A percentile compares a stretch with the other conserved stretches of the same genome.
These are phyloP conservation scores for Scalopus aquaticus DNA, from an alignment of 2,113 vertebrate species.

Conservation along the genomic window DNA sequence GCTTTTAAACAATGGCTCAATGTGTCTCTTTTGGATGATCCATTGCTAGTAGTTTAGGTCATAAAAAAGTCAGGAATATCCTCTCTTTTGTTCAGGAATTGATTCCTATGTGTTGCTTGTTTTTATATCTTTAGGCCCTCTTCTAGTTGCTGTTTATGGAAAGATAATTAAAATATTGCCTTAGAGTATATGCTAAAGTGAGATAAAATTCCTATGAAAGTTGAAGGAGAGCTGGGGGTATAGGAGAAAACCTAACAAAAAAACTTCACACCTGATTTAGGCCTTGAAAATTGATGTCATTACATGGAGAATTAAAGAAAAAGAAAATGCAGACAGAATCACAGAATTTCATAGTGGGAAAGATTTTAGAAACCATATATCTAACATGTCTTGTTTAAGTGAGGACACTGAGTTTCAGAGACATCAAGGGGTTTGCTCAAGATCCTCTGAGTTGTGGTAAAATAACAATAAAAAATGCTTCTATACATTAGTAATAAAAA, in stretches of 20 bases:
- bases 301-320: background rate
- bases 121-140: background rate
- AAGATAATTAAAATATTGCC: background rate
- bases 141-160: background rate
- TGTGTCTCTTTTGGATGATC: background rate
- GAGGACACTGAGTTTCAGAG: background rate
- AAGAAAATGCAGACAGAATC: background rate
- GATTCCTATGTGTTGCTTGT: background rate
- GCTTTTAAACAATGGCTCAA: background rate
- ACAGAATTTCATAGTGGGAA: background rate
- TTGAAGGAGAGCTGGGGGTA: background rate
- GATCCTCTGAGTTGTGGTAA: background rate
- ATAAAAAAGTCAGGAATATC: background rate
- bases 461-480: background rate
- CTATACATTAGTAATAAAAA: background rate
- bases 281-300: background rate
- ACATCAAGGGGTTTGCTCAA: background rate
- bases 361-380: background rate
- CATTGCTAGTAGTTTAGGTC: background rate
- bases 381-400: background rate
- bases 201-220: background rate
- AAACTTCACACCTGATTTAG: background rate
- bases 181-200: background rate
- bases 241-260: background rate
- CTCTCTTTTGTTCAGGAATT: background rate